These are phyloP conservation scores for Prosapia bicincta DNA, from an alignment of 2,888 invertebrate species.

Conservation along the genomic window DNA sequence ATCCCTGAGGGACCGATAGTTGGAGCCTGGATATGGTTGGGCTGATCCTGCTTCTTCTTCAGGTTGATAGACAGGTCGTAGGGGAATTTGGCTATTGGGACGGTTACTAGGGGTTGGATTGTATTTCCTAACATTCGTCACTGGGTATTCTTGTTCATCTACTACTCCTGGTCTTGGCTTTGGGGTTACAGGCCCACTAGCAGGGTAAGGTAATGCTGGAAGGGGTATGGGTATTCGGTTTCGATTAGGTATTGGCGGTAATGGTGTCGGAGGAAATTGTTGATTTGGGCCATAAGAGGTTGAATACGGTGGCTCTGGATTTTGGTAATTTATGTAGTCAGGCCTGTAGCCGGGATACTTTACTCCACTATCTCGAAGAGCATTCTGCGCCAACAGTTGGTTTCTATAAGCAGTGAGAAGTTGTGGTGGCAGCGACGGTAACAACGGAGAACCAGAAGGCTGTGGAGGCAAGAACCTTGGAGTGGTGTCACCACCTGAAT, in stretches of 20 bases:
- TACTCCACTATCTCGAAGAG: conserved; percentile 21
- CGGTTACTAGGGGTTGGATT: background rate
- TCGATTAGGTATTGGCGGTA: conserved; percentile 20
- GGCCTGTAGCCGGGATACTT: conserved; percentile 31
- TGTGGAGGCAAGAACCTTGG: conserved; percentile 19
- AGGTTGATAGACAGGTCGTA: conserved; percentile 11
- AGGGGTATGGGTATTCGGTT: conserved; percentile 16
- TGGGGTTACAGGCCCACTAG: background rate
- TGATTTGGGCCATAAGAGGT: conserved; percentile 6
- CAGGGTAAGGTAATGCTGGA: conserved; percentile 24
- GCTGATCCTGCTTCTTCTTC: conserved; percentile 4
- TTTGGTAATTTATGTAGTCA: conserved; percentile 3
- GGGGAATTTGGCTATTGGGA: background rate
- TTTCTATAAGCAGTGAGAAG: conserved; percentile 25
- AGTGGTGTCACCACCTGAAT: conserved; percentile 17
- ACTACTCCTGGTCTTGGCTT: conserved; percentile 6
- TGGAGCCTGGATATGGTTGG: conserved; percentile 21
- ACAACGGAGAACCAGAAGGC: conserved; percentile 12
- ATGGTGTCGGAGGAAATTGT: conserved; percentile 9
- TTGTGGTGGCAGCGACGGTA: conserved; percentile 12
- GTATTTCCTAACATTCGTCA: background rate
- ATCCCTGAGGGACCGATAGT: conserved; percentile 37
- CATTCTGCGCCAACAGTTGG: conserved; percentile 29
- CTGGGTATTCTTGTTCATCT: conserved; percentile 23
- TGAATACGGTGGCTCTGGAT: background rate